Evolutionary conservation across 2,797 vertebrate genomes (phyloP), one percentile per base, ranked within the genome.

Genomic region (Pantherophis alleghaniensis): DNA sequence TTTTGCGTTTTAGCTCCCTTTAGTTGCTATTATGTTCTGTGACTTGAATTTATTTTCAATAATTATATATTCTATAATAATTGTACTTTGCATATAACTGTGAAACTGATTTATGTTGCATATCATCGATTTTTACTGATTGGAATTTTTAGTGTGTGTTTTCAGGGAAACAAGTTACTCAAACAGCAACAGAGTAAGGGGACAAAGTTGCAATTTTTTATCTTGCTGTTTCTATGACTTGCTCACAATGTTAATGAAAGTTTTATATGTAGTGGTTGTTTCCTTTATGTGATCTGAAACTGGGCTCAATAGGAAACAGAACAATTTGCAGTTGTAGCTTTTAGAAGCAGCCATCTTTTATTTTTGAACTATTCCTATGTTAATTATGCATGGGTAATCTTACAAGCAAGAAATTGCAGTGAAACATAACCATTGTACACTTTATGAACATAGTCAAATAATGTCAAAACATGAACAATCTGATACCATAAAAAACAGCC

Each of bases 11-110:
- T 98, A 94, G 98, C 98, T 98, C 95, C 95, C 96, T 96, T 96
- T 95, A 96, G 95, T 98, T 95, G n/a, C 98, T 86, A 86, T 98
- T 94, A 97, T 97, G 98, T 98, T 98, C 98, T 97, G 98, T 98
- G 98, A 99, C 98, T 99, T 99, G 98, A 99, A 99, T 97, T 98
- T 97, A 97, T 98, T 98, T 98, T 96, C 96, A 97, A 92, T 98
- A 96, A 96, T 97, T 97, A 95, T 97, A 98, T 98, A 98, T 98
- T 98, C 97, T 98, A 97, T 98, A 93, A 97, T 98, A 97, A 98
- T 97, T 99, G 98, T 99, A 98, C 98, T 98, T 99, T 98, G 97
- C 98, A 98, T 99, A 98, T 99, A 98, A 99, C 98, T 98, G 98
- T 99, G 98, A 98, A 98, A 97, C 98, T 98, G 97, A 98, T 98